Base-by-base conservation (phyloP, 92 coral and sea anemone species). In the Anthopleura xanthogrammica region DNA sequence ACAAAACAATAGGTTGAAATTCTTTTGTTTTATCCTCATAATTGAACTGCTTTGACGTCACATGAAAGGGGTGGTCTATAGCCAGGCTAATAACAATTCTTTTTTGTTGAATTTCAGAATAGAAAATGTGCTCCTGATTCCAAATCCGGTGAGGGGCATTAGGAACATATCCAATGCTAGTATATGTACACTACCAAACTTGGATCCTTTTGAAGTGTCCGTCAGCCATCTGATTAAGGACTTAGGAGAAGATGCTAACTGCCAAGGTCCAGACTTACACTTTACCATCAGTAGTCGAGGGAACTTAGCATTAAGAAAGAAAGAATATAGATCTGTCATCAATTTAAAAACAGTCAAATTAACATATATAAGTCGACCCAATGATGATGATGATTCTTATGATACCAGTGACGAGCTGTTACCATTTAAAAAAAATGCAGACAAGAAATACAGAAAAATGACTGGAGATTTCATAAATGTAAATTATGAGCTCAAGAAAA, bases 151-250 rank as follows among this genome's bases (percentile, higher is more conserved):
- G 77, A 80, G 54, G 29, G 85, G 81, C 66, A 75, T 86, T 46
- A 85, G 65, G 17, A 85, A 77, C 16, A 86, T 89, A 24, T 78
- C 90, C 17, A 86, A 88, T 76, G 79, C 88, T 57, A 88, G 85
- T 29, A 83, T 82, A 5, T 91, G 94, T 50, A 85, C 80, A 58
- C 86, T 91, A 16, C 94, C 94, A 60, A 91, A 89, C 52, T 55
- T 91, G 52, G 90, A 91, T 81, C 94, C 94, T 41, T 91, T 88
- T 91, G 90, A 91, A 20, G 87, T 60, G 12, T 88, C 92, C 0
- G 89, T 90, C 41, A 88, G 84, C 66, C 86, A 87, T 77, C 85
- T 90, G 3, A 86, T 89, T 54, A 82, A 75, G 14, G 90, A 89
- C 40, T 84, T 89, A 10, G 92, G 92, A 41, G 72, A 65, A 41